phyloP scores from a whole-genome alignment of 2,888 invertebrate species.

The Branchipolynoe longqiensis region DNA sequence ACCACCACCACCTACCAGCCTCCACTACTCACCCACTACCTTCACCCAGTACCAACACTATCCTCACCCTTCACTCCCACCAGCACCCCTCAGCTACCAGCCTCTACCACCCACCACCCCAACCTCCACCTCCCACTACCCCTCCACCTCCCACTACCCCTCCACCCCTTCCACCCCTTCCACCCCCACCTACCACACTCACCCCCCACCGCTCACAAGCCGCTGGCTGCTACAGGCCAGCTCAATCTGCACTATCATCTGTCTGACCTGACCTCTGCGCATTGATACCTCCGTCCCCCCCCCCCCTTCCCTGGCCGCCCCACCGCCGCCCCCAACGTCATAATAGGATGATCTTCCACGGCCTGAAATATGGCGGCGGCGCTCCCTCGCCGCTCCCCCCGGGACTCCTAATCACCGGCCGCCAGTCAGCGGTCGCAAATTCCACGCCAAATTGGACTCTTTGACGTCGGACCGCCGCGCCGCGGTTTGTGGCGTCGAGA shows the following conservation, averaged over 20 bases:
- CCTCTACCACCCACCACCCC: too few relatives aligned
- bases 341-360: conserved; percentile 41
- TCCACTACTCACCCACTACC: too few relatives aligned
- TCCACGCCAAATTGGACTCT: conserved; percentile 57
- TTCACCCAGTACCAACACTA: too few relatives aligned
- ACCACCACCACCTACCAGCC: too few relatives aligned
- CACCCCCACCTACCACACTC: too few relatives aligned
- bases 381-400: conserved; percentile 15
- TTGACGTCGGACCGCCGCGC: conserved; percentile 22
- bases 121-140: too few relatives aligned
- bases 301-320: neutral
- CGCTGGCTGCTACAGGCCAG: conserved; percentile 1
- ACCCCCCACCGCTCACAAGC: neutral
- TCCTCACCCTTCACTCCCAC: too few relatives aligned
- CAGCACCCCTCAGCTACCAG: too few relatives aligned
- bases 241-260: conserved; percentile 38
- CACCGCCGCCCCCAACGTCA: conserved; percentile 42
- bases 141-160: too few relatives aligned
- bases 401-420: conserved; percentile 34
- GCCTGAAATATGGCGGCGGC: conserved; percentile 49
- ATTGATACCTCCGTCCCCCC: conserved; percentile 22
- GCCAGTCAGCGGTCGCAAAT: conserved; percentile 57
- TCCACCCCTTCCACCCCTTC: too few relatives aligned
- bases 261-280: conserved; percentile 42
- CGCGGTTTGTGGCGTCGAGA: conserved; percentile 49